A percentile compares a stretch with the other conserved stretches of the same genome.
phyloP scores from a whole-genome alignment of 2,113 vertebrate species.

The Geococcyx californianus region DNA sequence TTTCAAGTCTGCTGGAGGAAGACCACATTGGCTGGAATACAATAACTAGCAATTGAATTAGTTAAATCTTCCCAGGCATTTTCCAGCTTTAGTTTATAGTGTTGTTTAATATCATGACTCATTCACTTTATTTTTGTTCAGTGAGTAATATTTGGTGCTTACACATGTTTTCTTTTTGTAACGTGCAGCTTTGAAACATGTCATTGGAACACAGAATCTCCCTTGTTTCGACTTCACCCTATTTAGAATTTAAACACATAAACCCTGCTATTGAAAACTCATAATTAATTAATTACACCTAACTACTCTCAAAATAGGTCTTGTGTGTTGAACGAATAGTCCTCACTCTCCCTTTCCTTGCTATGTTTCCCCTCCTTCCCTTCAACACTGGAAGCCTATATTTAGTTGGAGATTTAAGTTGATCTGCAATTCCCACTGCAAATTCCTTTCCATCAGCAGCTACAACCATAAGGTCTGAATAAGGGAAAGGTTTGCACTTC shows the following conservation, averaged over 20 bases:
- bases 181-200: rapidly evolving
- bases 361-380: background rate
- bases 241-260: background rate
- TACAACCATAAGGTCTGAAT: constrained; percentile 61
- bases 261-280: background rate
- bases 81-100: constrained; percentile 32
- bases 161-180: background rate
- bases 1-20: background rate
- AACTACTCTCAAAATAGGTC: background rate
- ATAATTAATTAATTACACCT: background rate
- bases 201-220: background rate
- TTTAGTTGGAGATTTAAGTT: constrained; percentile 36
- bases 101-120: constrained; percentile 34
- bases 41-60: background rate
- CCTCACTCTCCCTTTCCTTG: background rate
- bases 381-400: background rate
- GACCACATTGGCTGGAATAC: background rate
- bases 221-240: background rate
- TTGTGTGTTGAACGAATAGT: background rate
- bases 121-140: constrained; percentile 24
- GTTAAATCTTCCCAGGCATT: constrained; percentile 32
- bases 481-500: constrained; percentile 37
- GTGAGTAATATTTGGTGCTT: constrained; percentile 36
- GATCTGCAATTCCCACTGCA: constrained; percentile 26
- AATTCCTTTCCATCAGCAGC: constrained; percentile 64